Evolutionary conservation across 2,113 vertebrate genomes (phyloP), one percentile per base, ranked within the genome.

Genomic region (Strix uralensis): DNA sequence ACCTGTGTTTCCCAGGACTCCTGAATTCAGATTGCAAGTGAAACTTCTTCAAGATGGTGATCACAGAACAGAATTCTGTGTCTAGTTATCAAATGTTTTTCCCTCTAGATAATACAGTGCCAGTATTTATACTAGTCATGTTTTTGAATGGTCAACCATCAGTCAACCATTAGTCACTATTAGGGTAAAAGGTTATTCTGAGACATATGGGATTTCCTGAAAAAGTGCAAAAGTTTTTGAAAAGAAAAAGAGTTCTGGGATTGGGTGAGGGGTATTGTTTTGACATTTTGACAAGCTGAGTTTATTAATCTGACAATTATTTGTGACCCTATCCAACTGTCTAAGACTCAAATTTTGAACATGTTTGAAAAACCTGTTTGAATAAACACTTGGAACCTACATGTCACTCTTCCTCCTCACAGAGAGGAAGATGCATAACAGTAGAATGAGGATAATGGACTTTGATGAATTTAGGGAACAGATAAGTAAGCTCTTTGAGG

Each of bases 181-280:
- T 46, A 46, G 38, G 15, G 26, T 10, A 74, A 27, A 47, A 82
- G 18, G 7, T 38, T 88, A 40, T 61, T 81, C 27, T 54, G 25
- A 70, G 26, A 67, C 4, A 27, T 12, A 8, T 9, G 5, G 30
- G 5, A 36, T 55, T 90, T 47, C 14, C 44, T 82, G 38, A 70
- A 86, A 69, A 61, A 54, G 3, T 69, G 3, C 8, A 46, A 21
- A 66, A 66, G 34, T 14, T 79, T 81, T 52, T 70, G 23, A 11
- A 40, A 63, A 61, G 21, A 49, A 21, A 47, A 72, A 52, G 15
- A 25, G 12, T 17, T 36, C 10, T 84, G 22, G 11, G 16, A 18
- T 49, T 51, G 36, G 11, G 13, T 38, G 3, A 38, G 14, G 13
- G 3, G 1, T 65, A 40, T 75, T 0, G 0, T 74, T 92, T 32